A percentile compares a stretch with the other conserved stretches of the same genome.
phyloP scores from a whole-genome alignment of 2,797 vertebrate species.

The Emys orbicularis region DNA sequence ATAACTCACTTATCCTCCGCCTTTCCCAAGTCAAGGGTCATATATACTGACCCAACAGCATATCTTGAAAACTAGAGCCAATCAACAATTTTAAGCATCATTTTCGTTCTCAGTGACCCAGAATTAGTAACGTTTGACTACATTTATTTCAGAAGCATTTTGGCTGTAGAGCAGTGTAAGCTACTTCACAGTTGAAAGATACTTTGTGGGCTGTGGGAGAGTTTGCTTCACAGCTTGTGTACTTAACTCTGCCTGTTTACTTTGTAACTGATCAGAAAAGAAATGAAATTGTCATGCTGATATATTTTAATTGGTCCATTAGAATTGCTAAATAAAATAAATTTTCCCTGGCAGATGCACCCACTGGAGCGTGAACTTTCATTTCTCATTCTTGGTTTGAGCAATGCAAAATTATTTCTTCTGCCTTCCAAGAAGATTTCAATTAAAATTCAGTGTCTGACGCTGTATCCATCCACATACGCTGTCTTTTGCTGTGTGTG shows the following conservation, averaged over 20 bases:
- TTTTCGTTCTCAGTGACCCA: too few relatives aligned
- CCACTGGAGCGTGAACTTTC: conserved; percentile 81
- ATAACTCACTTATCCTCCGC: too few relatives aligned
- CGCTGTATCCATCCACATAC: conserved; percentile 44
- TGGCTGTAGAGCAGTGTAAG: too few relatives aligned
- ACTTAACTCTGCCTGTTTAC: conserved; percentile 73
- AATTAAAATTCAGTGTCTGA: conserved; percentile 33
- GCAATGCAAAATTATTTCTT: conserved; percentile 74
- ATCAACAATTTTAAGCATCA: too few relatives aligned
- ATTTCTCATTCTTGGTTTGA: conserved; percentile 89
- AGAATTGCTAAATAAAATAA: conserved; percentile 87
- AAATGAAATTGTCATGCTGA: conserved; percentile 91
- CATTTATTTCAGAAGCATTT: too few relatives aligned
- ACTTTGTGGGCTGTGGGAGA: background rate
- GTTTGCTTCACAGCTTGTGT: conserved; percentile 64
- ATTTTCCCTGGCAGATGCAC: conserved; percentile 83
- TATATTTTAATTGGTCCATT: conserved; percentile 88
- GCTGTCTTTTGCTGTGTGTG: conserved; percentile 22
- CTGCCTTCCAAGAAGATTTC: conserved; percentile 39
- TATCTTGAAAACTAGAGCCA: too few relatives aligned
- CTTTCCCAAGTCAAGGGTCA: too few relatives aligned
- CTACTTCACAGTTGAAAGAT: background rate
- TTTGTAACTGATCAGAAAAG: conserved; percentile 67
- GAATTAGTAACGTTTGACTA: too few relatives aligned
- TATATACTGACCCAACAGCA: too few relatives aligned